Conservation (phyloP, 2,888 invertebrate species). For the Venustoraphidia nigricollis region DNA sequence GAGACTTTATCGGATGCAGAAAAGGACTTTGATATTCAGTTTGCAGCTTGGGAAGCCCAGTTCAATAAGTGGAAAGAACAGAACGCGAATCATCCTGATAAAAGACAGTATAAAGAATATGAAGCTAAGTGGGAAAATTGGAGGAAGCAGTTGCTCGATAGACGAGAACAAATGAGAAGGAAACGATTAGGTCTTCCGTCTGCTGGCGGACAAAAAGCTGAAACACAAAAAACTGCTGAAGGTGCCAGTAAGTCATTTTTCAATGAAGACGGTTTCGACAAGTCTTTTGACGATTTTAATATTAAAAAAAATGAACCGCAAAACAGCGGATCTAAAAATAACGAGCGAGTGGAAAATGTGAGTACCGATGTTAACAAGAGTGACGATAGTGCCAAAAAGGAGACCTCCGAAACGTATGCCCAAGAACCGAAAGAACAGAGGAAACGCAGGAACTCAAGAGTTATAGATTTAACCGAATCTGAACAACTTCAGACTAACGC, state of each 20-base stretch:
- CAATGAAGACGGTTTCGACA: too few species aligned
- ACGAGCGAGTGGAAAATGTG: background rate
- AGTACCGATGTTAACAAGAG: background rate
- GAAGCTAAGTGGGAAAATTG: constrained; percentile 80
- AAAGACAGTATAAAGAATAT: constrained; percentile 69
- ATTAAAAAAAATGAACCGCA: too few species aligned
- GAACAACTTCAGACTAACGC: background rate
- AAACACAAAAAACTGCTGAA: too few species aligned
- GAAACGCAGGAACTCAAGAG: background rate
- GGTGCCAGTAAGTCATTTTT: too few species aligned
- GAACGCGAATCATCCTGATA: constrained; percentile 84
- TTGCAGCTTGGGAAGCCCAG: constrained; percentile 81
- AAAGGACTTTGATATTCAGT: constrained; percentile 75
- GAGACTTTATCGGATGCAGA: constrained; percentile 45
- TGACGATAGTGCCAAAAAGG: background rate
- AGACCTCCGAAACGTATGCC: background rate
- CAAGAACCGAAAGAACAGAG: constrained; percentile 5
- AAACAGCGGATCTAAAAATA: too few species aligned
- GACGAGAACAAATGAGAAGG: constrained; percentile 66
- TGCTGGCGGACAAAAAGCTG: background rate
- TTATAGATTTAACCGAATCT: constrained; percentile 2
- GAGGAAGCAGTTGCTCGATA: constrained; percentile 59
- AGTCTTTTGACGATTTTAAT: too few species aligned
- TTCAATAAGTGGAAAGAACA: constrained; percentile 84
- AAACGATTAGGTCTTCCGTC: constrained; percentile 31